Percentiles rank a stretch among this genome's conserved stretches.
phyloP scores from a whole-genome alignment of 1,140 invertebrate genomes.

The Goniozus legneri region DNA sequence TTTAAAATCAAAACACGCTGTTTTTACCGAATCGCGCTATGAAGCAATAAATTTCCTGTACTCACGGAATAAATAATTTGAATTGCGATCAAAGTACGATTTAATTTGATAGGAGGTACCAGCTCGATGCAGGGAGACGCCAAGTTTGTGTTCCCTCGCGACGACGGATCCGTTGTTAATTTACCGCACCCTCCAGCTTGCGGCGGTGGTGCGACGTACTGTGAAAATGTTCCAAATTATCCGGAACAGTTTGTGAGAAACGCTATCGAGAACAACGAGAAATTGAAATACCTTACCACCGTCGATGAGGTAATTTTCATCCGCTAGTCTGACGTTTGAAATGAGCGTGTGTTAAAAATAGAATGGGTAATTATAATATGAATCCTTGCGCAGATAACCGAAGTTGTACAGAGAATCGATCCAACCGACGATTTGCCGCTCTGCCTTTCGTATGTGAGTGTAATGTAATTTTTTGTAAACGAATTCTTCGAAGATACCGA shows the following conservation, averaged over 20 bases:
- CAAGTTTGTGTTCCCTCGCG: background rate
- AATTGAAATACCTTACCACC: conserved; percentile 17
- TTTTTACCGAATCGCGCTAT: too few relatives aligned
- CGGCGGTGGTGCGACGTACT: conserved; percentile 14
- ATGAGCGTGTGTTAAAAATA: too few relatives aligned
- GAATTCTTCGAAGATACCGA: background rate
- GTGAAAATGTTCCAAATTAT: conserved; percentile 28
- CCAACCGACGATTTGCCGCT: conserved; percentile 19
- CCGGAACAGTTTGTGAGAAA: conserved; percentile 22
- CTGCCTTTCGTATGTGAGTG: conserved; percentile 19
- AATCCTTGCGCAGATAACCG: conserved; percentile 11
- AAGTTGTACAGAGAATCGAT: conserved; percentile 22
- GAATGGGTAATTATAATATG: too few relatives aligned
- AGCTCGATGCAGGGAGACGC: background rate
- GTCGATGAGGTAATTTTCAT: conserved; percentile 15
- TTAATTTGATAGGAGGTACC: too few relatives aligned
- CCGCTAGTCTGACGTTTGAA: too few relatives aligned
- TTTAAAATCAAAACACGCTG: too few relatives aligned
- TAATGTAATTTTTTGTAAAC: background rate
- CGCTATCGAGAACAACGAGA: conserved; percentile 9
- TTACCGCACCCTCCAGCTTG: conserved; percentile 8
- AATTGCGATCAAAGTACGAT: too few relatives aligned
- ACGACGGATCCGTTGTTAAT: background rate
- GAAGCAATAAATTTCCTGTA: too few relatives aligned
- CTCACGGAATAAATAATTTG: too few relatives aligned